Base-by-base conservation (phyloP, 1,140 invertebrate genomes). In the Protaetia brevitarsis region DNA sequence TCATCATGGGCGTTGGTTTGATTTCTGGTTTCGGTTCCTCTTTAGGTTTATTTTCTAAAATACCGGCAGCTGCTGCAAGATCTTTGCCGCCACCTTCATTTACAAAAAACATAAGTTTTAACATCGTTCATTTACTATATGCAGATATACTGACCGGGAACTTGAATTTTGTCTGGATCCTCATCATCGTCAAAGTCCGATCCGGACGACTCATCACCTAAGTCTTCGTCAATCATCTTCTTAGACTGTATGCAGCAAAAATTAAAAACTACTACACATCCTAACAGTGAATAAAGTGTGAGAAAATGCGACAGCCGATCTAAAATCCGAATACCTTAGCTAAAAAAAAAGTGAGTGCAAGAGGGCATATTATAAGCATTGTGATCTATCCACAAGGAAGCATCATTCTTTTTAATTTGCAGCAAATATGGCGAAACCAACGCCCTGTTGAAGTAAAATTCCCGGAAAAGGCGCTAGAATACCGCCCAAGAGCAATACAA, bases 81-180 rank as follows among this genome's bases (percentile, higher is more conserved):
- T 91, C 89, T 75, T 90, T 91, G 11, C 91, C 90, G 6, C 90
- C 90, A 72, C 90, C 90, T 92, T 66, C 26, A 71, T 41, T 51
- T 11, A 51, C 10, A 13, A 28, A 4, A 64, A 64, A 16, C 28
- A 45, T 16, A 11, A 11, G 37, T 62, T 8, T 27, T 4, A 41
- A 64, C 8, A 64, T 16, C n/a, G 5, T 28, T 28, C 21, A 31
- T 31, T 16, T 51, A 13, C n/a, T 27, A 26, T 19, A 8, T 29
- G 2, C 16, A 28, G 3, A 23, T 3, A 45, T 68, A 76, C 74
- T 78, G 79, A 92, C 91, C 91, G 78, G 91, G 91, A 34, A 94
- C 90, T 86, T 93, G 89, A 79, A 93, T 91, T 81, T 91, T 92
- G 78, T 94, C 92, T 64, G 92, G 92, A 85, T 94, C 92, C 71